These are phyloP conservation scores for Lochmaea crataegi DNA, from an alignment of 2,888 invertebrate genomes.

Conservation along the genomic window DNA sequence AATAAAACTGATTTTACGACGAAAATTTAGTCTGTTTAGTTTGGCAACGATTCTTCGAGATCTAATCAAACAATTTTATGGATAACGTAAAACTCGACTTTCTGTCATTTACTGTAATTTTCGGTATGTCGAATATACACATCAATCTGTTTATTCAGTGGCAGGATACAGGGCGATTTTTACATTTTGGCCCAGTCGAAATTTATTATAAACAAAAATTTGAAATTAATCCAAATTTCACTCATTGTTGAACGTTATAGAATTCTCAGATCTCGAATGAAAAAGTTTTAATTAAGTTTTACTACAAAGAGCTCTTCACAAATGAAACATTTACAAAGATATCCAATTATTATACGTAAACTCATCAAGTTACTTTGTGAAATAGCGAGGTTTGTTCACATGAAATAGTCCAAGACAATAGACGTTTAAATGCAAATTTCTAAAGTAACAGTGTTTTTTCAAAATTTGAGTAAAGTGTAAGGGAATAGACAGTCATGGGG, in stretches of 20 bases:
- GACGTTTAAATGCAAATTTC: too few relatives aligned
- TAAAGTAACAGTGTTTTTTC: too few relatives aligned
- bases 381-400: not conserved
- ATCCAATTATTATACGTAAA: conserved; percentile 1
- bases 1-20: not conserved
- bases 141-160: too few relatives aligned
- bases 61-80: not conserved
- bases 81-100: not conserved
- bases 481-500: too few relatives aligned
- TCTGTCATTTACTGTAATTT: too few relatives aligned
- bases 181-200: too few relatives aligned
- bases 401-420: not conserved
- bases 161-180: too few relatives aligned
- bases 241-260: not conserved
- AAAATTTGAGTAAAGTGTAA: too few relatives aligned
- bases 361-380: not conserved
- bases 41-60: not conserved
- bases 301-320: not conserved
- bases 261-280: not conserved
- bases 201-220: too few relatives aligned
- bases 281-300: conserved; percentile 1
- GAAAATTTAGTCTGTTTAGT: not conserved
- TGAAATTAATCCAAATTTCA: not conserved
- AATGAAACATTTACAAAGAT: not conserved
- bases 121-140: too few relatives aligned